Evolutionary conservation across 1,140 invertebrate species (phyloP), one percentile per base, ranked within the genome.

Genomic region (Colletes gigas): DNA sequence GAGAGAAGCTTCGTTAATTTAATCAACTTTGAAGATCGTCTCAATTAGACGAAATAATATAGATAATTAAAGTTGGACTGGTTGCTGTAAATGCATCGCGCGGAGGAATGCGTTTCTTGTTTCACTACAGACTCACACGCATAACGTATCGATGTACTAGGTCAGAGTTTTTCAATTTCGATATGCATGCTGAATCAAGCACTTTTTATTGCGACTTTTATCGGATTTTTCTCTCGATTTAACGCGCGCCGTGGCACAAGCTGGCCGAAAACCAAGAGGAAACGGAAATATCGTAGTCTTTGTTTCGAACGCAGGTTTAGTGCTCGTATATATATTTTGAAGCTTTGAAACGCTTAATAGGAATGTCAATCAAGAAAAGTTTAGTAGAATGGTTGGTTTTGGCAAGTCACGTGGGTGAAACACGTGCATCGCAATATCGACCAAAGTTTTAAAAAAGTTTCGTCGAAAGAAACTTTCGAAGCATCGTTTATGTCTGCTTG

Each of bases 171-270:
- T 78, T 78, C 69, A 65, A 72, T 78, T 78, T 72, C 39, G 30
- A 72, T 72, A 65, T 72, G 69, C 60, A 50, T 65, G 59, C 50
- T 44, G 77, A 72, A 78, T 55, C 19, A 78, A 78, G 59, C 69
- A 72, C 50, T 78, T 78, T 72, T 78, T 71, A 78, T 63, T 72
- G 19, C 39, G 59, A 72, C 59, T 50, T 65, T 54, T 63, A 72
- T 78, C 55, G 19, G 39, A 72, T 72, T 65, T 78, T 21, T 78
- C 19, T 78, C 68, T 50, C 47, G 59, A 55, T 72, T 72, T 72
- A 63, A 41, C 69, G 39, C 19, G 15, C 21, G 65, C 39, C 44
- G 74, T 21, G 5, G n/a, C 21, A 21, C 52, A 21, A 30, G 1
- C 7, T 3, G 6, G 8, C 50, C 62, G 19, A 57, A 17, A 41